phyloP scores from a whole-genome alignment of 2,113 vertebrate species.

The Trematocara marginatum region DNA sequence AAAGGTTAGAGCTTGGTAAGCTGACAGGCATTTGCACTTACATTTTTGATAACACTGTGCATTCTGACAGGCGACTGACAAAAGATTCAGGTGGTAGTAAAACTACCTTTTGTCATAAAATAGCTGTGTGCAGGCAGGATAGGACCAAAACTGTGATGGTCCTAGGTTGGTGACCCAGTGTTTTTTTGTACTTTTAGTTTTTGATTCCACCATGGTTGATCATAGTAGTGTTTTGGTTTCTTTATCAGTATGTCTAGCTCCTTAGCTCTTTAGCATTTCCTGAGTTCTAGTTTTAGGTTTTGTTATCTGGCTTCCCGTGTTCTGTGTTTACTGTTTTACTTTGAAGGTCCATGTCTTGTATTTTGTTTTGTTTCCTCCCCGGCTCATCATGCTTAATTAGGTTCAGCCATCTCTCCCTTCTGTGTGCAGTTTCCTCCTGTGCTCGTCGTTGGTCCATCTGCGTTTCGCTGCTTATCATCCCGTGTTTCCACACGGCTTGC shows the following conservation, averaged over 20 bases:
- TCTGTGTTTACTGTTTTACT: neutral
- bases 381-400: accelerated
- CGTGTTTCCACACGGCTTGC: accelerated
- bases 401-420: neutral
- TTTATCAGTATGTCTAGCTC: neutral
- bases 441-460: accelerated
- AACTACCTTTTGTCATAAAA: neutral
- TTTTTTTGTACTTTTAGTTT: neutral
- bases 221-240: neutral
- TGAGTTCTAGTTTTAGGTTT: neutral
- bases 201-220: neutral
- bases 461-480: neutral
- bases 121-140: neutral
- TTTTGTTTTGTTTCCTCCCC: neutral
- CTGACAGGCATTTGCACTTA: neutral
- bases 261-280: neutral
- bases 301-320: neutral
- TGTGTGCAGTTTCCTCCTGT: neutral
- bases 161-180: neutral
- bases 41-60: neutral
- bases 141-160: neutral
- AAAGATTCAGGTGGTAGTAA: accelerated
- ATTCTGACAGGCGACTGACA: neutral
- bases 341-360: neutral
- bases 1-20: neutral